Evolutionary conservation across 2,888 invertebrate species (phyloP).

Genomic region (Nomada hirtipes): DNA sequence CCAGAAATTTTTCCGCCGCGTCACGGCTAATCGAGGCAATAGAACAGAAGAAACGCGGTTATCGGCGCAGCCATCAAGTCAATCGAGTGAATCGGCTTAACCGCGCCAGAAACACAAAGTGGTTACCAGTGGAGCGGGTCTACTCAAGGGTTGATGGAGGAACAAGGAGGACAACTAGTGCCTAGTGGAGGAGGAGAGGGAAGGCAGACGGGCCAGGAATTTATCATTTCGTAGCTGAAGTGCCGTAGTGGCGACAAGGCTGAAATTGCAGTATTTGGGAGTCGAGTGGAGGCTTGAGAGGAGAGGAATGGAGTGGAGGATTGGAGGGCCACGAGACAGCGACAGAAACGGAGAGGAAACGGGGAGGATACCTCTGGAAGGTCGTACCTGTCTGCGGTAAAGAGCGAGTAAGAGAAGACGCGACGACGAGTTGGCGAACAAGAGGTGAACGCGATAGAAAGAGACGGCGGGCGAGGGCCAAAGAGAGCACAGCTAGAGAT

Average conservation of each 20-base stretch:
- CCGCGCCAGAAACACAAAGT: constrained; percentile 59
- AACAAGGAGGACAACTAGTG: constrained; percentile 9
- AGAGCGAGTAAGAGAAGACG: background rate
- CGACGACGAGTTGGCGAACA: background rate
- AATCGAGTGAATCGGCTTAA: constrained; percentile 63
- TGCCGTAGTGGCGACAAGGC: constrained; percentile 77
- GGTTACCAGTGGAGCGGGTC: constrained; percentile 48
- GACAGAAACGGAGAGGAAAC: constrained; percentile 55
- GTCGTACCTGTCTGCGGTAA: constrained; percentile 52
- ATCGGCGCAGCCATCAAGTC: constrained; percentile 57
- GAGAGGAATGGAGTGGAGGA: constrained; percentile 68
- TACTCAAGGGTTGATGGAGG: background rate
- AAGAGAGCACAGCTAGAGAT: constrained; percentile 4
- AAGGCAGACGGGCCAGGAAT: constrained; percentile 74
- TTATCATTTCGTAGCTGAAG: constrained; percentile 80
- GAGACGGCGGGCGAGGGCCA: background rate
- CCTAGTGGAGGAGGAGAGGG: constrained; percentile 5
- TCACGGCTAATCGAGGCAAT: constrained; percentile 48
- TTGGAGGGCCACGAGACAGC: constrained; percentile 64
- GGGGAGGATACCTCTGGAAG: constrained; percentile 38
- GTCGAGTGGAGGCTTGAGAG: constrained; percentile 75
- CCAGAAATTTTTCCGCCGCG: constrained; percentile 12
- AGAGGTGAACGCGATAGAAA: background rate
- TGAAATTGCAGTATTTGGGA: constrained; percentile 82
- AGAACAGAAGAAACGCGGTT: constrained; percentile 55